phyloP scores from a whole-genome alignment of 2,888 invertebrate genomes.

The Barypeithes pellucidus region DNA sequence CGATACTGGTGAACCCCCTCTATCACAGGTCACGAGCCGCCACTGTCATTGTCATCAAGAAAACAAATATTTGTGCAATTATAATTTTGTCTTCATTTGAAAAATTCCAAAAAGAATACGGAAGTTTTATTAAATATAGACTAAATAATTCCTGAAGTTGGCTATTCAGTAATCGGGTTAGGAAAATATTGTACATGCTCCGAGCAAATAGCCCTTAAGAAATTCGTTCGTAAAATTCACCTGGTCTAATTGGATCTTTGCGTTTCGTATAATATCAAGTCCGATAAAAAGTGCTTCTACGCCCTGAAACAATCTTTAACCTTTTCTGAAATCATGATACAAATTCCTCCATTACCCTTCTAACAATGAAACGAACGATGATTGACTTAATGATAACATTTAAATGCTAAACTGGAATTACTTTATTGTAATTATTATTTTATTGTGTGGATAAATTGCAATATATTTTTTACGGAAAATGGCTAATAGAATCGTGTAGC shows the following conservation, averaged over 20 bases:
- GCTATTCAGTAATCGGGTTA: too few species aligned
- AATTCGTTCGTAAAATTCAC: neutral
- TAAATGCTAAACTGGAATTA: slow-evolving; percentile 46
- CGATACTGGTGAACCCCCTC: too few species aligned
- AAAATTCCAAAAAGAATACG: too few species aligned
- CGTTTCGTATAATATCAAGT: neutral
- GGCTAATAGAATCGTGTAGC: slow-evolving; percentile 49
- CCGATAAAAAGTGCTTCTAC: slow-evolving; percentile 17
- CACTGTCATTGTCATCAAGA: too few species aligned
- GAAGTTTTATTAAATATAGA: too few species aligned
- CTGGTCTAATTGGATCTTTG: slow-evolving; percentile 11
- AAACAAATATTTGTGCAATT: too few species aligned
- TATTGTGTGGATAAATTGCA: slow-evolving; percentile 38
- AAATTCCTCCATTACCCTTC: slow-evolving; percentile 39
- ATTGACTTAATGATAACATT: slow-evolving; percentile 54
- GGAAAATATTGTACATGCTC: too few species aligned
- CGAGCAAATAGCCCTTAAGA: neutral
- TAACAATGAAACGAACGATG: slow-evolving; percentile 47
- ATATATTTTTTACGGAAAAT: slow-evolving; percentile 36
- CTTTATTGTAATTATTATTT: slow-evolving; percentile 42
- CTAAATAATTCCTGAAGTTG: too few species aligned
- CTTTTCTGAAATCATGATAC: slow-evolving; percentile 44
- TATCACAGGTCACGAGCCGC: too few species aligned
- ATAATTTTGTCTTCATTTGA: too few species aligned
- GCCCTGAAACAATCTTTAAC: slow-evolving; percentile 39